Base-by-base conservation (phyloP, 2,888 invertebrate genomes). In the Microchrysa polita region DNA sequence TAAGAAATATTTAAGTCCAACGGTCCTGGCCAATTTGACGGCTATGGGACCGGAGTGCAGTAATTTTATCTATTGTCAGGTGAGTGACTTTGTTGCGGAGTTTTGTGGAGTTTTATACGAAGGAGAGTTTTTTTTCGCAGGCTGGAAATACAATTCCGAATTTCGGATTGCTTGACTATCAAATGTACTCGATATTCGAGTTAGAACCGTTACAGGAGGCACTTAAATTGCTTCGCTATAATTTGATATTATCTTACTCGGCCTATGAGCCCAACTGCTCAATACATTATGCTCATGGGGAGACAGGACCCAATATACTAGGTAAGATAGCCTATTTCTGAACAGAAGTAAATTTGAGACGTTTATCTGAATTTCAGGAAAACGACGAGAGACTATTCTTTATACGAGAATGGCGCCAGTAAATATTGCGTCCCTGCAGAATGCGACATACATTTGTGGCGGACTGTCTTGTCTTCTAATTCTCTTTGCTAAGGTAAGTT, bases 391-490 rank as follows among this genome's bases (percentile, higher is more conserved):
- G 42, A 12, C 42, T 2, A 73, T 65, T n/a, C 23, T 22, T 16
- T 83, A 83, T 73, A 84, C 67, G 23, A 80, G 81, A 48, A 74
- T 83, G 63, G 16, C 76, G 44, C 79, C 81, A 61, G 81, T 81
- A 59, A 78, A 79, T 53, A 77, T 84, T 0, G 79, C 80, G 53
- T 82, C 85, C 1, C 74, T 85, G 16, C 83, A 83, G 75, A 80
- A 82, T 2, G 81, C 85, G 9, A 80, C 82, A 18, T 77, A 80
- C 5, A 79, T 85, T 9, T 81, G 80, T 22, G 92, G 92, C 0
- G 92, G 92, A 0, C 85, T 90, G 0, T 88, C 90, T 9, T 84
- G 90, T 60, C 86, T 92, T 79, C 83, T 92, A 1, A 91, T 89
- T 77, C 83, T 92, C 0, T 91, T 90, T 79, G 92, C 92, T 0